Conservation (phyloP, 2,888 invertebrate species). For the Diabrotica balteata region DNA sequence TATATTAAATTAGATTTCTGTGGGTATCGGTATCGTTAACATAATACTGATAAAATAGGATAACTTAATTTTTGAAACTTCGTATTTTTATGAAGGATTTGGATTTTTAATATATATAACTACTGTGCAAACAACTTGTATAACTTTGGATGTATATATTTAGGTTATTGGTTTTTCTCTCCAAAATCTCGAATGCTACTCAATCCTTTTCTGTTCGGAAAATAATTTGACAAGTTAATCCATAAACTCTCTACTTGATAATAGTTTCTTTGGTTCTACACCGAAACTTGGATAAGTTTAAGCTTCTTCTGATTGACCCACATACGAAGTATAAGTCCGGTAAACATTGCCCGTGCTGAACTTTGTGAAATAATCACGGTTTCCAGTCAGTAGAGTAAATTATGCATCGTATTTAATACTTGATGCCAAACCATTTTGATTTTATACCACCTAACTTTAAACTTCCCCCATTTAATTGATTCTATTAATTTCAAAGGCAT, state of each 20-base stretch:
- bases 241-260: background rate
- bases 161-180: too few species aligned
- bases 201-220: too few species aligned
- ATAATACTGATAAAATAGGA: too few species aligned
- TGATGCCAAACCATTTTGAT: slow-evolving; percentile 31
- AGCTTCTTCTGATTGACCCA: slow-evolving; percentile 3
- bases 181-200: too few species aligned
- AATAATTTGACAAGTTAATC: too few species aligned
- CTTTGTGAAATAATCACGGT: slow-evolving; percentile 19
- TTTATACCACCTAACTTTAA: slow-evolving; percentile 27
- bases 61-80: too few species aligned
- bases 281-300: slow-evolving; percentile 8
- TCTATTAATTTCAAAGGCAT: slow-evolving; percentile 21
- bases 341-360: slow-evolving; percentile 4
- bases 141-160: too few species aligned
- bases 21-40: too few species aligned
- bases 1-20: too few species aligned
- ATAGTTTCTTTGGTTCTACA: background rate
- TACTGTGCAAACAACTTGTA: too few species aligned
- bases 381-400: slow-evolving; percentile 19
- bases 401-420: slow-evolving; percentile 33
- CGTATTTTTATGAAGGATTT: too few species aligned
- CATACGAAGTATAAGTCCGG: background rate
- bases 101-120: too few species aligned
- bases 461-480: slow-evolving; percentile 28